A percentile compares a stretch with the other conserved stretches of the same genome.
phyloP scores from a whole-genome alignment of 2,797 vertebrate genomes.

The Danionella dracula region DNA sequence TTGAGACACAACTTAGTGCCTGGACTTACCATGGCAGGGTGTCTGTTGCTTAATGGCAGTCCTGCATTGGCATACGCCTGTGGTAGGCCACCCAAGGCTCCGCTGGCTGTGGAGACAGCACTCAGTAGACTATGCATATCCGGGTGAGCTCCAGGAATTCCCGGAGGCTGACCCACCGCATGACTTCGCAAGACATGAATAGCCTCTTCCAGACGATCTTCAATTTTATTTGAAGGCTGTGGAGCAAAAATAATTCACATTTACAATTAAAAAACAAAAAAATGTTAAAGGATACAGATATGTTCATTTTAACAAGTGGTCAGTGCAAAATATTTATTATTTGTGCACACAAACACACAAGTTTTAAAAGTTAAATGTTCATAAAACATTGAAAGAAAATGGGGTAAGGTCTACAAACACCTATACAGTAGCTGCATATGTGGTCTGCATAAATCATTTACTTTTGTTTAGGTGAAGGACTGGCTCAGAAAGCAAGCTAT shows the following conservation, averaged over 20 bases:
- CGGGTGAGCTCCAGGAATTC: constrained; percentile 71
- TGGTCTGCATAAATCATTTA: too few relatives aligned
- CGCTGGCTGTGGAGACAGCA: constrained; percentile 62
- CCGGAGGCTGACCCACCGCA: constrained; percentile 81
- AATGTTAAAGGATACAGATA: too few relatives aligned
- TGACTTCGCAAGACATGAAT: constrained; percentile 94
- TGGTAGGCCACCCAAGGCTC: constrained; percentile 72
- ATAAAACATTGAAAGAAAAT: too few relatives aligned
- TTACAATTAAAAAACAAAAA: too few relatives aligned
- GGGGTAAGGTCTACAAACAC: too few relatives aligned
- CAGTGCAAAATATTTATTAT: too few relatives aligned
- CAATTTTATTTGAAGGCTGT: constrained; percentile 94
- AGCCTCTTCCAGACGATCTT: constrained; percentile 94
- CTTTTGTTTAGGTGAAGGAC: too few relatives aligned
- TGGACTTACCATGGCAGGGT: constrained; percentile 79
- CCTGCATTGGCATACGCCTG: constrained; percentile 78
- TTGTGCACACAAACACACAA: too few relatives aligned
- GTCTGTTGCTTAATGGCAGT: constrained; percentile 81
- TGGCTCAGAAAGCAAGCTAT: too few relatives aligned
- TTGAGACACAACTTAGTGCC: neutral
- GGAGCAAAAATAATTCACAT: neutral
- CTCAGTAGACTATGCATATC: constrained; percentile 84
- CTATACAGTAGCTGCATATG: too few relatives aligned
- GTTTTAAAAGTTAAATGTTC: too few relatives aligned
- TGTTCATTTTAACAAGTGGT: too few relatives aligned